Evolutionary conservation across 2,888 invertebrate genomes (phyloP).

Genomic region (Clepsis dumicolana): DNA sequence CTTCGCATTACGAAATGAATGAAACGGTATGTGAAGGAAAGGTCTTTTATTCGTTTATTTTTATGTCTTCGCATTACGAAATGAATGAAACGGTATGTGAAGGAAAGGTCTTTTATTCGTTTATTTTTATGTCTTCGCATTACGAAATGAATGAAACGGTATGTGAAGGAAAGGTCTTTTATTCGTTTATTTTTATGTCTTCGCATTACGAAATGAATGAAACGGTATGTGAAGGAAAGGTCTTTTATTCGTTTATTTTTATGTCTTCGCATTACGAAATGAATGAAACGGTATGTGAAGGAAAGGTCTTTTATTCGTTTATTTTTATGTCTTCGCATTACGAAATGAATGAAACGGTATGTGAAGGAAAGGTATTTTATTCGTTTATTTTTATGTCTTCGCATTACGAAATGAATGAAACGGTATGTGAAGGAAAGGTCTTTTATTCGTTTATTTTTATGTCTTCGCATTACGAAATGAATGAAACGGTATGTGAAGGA

Average conservation of each 20-base stretch:
- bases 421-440: background rate
- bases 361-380: background rate
- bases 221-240: background rate
- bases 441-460: conserved; percentile 14
- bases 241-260: conserved; percentile 13
- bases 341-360: conserved; percentile 13
- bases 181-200: conserved; percentile 11
- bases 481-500: background rate
- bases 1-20: conserved; percentile 15
- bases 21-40: conserved; percentile 1
- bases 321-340: conserved; percentile 12
- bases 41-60: conserved; percentile 8
- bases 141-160: conserved; percentile 14
- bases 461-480: conserved; percentile 13
- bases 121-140: conserved; percentile 13
- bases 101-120: conserved; percentile 4
- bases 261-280: conserved; percentile 13
- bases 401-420: conserved; percentile 21
- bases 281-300: conserved; percentile 4
- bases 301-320: conserved; percentile 8
- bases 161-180: background rate
- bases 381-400: conserved; percentile 9
- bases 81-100: conserved; percentile 7
- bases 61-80: conserved; percentile 13
- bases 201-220: conserved; percentile 13